These are phyloP conservation scores for Toxotes chatareus DNA, from an alignment of 2,113 vertebrate genomes.

Conservation along the genomic window DNA sequence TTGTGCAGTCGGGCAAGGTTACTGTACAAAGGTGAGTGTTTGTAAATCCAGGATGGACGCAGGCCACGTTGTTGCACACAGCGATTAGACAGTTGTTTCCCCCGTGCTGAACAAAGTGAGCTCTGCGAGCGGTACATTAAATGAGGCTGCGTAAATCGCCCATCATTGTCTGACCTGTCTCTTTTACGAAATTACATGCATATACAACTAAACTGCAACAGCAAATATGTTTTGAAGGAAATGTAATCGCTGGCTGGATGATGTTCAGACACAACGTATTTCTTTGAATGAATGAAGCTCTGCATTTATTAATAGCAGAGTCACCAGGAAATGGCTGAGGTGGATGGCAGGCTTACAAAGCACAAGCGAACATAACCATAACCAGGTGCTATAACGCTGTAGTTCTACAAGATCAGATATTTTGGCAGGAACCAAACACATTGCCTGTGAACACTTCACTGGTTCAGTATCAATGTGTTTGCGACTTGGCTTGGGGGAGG, in stretches of 20 bases:
- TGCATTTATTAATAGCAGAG: neutral
- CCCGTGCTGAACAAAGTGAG: constrained; percentile 34
- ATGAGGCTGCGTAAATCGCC: constrained; percentile 20
- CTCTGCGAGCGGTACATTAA: constrained; percentile 34
- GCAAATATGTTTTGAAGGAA: neutral
- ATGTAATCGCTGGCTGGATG: neutral
- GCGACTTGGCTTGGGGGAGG: too few species aligned
- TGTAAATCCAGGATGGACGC: constrained; percentile 57
- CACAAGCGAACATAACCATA: too few species aligned
- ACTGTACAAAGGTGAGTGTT: constrained; percentile 58
- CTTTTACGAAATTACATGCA: neutral
- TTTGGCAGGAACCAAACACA: too few species aligned
- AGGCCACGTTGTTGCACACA: constrained; percentile 37
- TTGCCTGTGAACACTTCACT: too few species aligned
- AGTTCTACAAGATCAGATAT: too few species aligned
- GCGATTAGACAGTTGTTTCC: constrained; percentile 12
- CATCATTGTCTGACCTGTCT: neutral
- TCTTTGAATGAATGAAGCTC: too few species aligned
- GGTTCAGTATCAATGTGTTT: too few species aligned
- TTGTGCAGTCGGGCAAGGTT: constrained; percentile 57
- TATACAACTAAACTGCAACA: neutral
- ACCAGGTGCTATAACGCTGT: too few species aligned
- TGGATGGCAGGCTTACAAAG: too few species aligned
- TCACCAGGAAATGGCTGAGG: too few species aligned
- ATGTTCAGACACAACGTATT: neutral